Conservation (phyloP, 2,888 invertebrate genomes). For the Tubiluchus corallicola region DNA sequence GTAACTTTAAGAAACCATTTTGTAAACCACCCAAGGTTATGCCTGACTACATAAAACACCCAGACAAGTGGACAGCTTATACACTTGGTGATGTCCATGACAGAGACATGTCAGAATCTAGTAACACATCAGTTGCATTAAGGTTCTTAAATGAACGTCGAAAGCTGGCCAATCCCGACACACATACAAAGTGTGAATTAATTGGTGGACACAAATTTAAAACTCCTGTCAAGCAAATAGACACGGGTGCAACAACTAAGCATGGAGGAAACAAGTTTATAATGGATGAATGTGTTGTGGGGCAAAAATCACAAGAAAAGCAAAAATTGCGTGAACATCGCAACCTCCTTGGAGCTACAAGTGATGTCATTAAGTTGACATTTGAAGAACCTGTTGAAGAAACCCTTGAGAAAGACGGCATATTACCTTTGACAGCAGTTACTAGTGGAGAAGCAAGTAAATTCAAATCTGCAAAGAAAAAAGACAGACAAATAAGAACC, state of each 20-base stretch:
- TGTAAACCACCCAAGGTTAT: background rate
- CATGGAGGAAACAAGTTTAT: background rate
- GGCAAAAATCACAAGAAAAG: background rate
- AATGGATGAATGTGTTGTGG: background rate
- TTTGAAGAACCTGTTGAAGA: no score
- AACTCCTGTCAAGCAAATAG: background rate
- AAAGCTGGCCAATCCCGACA: background rate
- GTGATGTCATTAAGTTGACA: no score
- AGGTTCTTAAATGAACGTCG: conserved; percentile 46
- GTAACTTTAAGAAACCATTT: background rate
- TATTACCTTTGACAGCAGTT: no score
- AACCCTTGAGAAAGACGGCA: no score
- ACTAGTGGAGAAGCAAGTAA: no score
- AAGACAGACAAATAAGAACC: no score
- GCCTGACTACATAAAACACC: conserved; percentile 43
- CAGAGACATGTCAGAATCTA: conserved; percentile 55
- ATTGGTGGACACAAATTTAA: background rate
- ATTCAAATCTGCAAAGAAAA: no score
- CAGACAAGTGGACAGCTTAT: conserved; percentile 63
- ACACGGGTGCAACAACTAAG: background rate
- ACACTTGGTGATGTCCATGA: conserved; percentile 52
- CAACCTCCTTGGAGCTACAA: no score
- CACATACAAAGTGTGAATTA: background rate
- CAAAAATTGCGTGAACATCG: no score
- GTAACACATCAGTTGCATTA: conserved; percentile 56